Evolutionary conservation across 2,113 vertebrate genomes (phyloP), one percentile per base, ranked within the genome.

Genomic region (Neoarius graeffei): DNA sequence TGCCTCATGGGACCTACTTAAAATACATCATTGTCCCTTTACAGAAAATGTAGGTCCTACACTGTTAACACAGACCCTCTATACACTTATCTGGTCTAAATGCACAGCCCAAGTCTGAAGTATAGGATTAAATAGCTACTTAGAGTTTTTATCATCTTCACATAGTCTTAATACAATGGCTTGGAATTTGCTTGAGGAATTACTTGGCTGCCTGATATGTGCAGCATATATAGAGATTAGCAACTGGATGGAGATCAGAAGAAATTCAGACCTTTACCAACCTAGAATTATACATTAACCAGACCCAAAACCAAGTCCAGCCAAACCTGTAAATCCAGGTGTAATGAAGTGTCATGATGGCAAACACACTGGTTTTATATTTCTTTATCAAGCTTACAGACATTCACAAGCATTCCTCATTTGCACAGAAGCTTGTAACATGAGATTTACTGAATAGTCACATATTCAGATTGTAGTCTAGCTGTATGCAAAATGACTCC

Each of bases 21-120:
- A 84, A 87, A 84, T 89, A 88, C 50, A 90, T 82, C 83, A 87
- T 82, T 89, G 56, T 85, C 81, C 81, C 85, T 86, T 80, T 86
- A 90, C 87, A 84, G 81, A 88, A 90, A 88, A 88, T 67, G 84
- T 84, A 88, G 87, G 73, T 86, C 89, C 84, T 54, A 71, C 48
- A 73, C 42, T 71, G 74, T 42, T 66, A 54, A 60, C 25, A 73
- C 64, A 64, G 59, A 60, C 84, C 81, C 74, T 85, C 77, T 69
- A 76, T 85, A 81, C 74, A 8, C 35, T 73, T 30, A 82, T 89
- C 50, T 56, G 50, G 81, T 83, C 25, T 23, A 1, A 88, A 74
- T 66, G 74, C 35, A 74, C 64, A 62, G 35, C 14, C 27, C 5
- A 6, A 42, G 19, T 86, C 3, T 19, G 3, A 30, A 81, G 20